Evolutionary conservation across 2,888 invertebrate genomes (phyloP).

Genomic region (Thyatira batis): DNA sequence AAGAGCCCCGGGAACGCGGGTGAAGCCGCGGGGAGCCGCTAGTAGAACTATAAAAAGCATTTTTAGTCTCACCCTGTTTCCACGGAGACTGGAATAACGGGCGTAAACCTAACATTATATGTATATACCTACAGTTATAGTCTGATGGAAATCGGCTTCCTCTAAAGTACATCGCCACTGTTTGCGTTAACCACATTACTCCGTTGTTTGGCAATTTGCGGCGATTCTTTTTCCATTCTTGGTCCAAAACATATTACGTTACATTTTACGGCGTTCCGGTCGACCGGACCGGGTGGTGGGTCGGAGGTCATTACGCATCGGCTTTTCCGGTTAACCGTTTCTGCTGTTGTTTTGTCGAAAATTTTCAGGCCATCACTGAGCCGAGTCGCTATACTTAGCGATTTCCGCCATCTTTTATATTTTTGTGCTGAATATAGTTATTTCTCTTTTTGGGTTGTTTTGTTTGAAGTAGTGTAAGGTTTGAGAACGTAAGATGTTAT

Average conservation of each 20-base stretch:
- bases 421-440: constrained; percentile 15
- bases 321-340: constrained; percentile 35
- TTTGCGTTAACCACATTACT: background rate
- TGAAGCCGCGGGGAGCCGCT: too few relatives aligned
- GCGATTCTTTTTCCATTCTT: constrained; percentile 1
- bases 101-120: too few relatives aligned
- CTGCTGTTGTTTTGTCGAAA: constrained; percentile 28
- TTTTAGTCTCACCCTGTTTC: too few relatives aligned
- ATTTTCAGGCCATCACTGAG: constrained; percentile 29
- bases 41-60: too few relatives aligned
- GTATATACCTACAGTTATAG: too few relatives aligned
- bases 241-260: constrained; percentile 30
- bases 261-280: constrained; percentile 42
- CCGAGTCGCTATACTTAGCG: constrained; percentile 24
- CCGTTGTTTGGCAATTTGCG: background rate
- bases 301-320: constrained; percentile 41
- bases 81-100: too few relatives aligned
- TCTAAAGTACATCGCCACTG: background rate
- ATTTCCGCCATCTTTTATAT: constrained; percentile 22
- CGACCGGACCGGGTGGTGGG: constrained; percentile 28
- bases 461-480: too few relatives aligned
- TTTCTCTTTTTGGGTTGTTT: background rate
- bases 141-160: background rate
- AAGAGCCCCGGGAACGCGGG: too few relatives aligned
- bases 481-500: too few relatives aligned